Percentiles rank a stretch among this genome's conserved stretches.
phyloP scores from a whole-genome alignment of 2,888 invertebrate species.

The Aplocera efformata region DNA sequence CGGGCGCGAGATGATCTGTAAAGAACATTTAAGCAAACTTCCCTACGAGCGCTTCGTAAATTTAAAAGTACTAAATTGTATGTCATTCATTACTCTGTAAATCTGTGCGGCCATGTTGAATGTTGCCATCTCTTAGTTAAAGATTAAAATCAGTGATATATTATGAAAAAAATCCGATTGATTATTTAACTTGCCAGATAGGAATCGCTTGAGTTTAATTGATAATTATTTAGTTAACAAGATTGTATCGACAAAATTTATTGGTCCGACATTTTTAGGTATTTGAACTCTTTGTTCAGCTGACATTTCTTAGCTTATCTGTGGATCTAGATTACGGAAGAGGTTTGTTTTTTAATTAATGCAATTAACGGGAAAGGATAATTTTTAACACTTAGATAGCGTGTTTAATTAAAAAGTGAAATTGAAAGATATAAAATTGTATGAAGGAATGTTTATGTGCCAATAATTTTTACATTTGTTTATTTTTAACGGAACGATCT shows the following conservation, averaged over 20 bases:
- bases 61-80: no score
- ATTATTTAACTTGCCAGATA: constrained; percentile 62
- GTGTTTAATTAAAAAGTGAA: no score
- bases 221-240: constrained; percentile 59
- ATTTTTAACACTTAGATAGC: not conserved
- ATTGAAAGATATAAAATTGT: no score
- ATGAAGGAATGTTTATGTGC: no score
- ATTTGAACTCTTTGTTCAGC: constrained; percentile 9
- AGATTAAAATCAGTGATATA: constrained; percentile 70
- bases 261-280: constrained; percentile 31
- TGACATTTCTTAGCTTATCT: constrained; percentile 17
- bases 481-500: no score
- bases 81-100: constrained; percentile 38
- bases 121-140: constrained; percentile 54
- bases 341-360: constrained; percentile 13
- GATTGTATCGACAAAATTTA: constrained; percentile 38
- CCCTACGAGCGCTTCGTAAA: no score
- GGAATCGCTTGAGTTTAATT: constrained; percentile 60
- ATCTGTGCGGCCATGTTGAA: constrained; percentile 54
- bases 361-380: constrained; percentile 12
- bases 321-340: constrained; percentile 14
- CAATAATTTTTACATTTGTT: no score
- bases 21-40: no score
- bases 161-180: constrained; percentile 70
- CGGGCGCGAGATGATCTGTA: no score